Conservation (phyloP, 2,888 invertebrate genomes). For the Cremastinae sp. region DNA sequence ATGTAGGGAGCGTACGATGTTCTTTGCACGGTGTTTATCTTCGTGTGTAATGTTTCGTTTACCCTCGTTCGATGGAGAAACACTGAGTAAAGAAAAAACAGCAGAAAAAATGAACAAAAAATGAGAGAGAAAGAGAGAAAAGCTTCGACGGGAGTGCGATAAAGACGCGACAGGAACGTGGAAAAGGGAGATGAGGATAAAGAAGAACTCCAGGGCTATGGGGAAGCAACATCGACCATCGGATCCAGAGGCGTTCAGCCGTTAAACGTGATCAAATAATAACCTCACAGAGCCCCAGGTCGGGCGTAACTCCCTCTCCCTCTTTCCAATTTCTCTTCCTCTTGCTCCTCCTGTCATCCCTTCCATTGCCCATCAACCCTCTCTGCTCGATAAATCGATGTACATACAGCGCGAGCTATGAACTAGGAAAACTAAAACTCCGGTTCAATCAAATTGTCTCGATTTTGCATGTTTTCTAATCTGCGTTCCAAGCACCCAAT, state of each 20-base stretch:
- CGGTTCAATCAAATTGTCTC: no score
- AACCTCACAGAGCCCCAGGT: conserved; percentile 61
- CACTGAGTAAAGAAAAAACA: conserved; percentile 13
- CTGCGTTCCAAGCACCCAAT: no score
- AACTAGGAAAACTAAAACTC: no score
- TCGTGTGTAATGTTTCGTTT: conserved; percentile 12
- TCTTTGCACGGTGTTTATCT: conserved; percentile 16
- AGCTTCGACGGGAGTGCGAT: no score
- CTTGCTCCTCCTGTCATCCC: no score
- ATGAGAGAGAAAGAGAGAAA: no score
- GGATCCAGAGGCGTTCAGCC: conserved; percentile 56
- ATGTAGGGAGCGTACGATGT: neutral
- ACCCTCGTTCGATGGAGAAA: conserved; percentile 32
- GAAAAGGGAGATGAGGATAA: conserved; percentile 36
- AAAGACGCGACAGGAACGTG: conserved; percentile 1
- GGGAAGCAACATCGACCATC: conserved; percentile 57
- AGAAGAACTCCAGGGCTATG: conserved; percentile 32
- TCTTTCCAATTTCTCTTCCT: neutral
- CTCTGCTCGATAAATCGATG: no score
- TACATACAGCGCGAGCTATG: no score
- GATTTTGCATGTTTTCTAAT: no score
- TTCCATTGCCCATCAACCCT: conserved; percentile 8
- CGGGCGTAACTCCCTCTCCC: conserved; percentile 35
- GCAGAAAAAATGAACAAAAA: neutral
- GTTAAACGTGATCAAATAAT: conserved; percentile 65